These are phyloP conservation scores for Lepidurus apus DNA, from an alignment of 1,140 invertebrate species.

Conservation along the genomic window DNA sequence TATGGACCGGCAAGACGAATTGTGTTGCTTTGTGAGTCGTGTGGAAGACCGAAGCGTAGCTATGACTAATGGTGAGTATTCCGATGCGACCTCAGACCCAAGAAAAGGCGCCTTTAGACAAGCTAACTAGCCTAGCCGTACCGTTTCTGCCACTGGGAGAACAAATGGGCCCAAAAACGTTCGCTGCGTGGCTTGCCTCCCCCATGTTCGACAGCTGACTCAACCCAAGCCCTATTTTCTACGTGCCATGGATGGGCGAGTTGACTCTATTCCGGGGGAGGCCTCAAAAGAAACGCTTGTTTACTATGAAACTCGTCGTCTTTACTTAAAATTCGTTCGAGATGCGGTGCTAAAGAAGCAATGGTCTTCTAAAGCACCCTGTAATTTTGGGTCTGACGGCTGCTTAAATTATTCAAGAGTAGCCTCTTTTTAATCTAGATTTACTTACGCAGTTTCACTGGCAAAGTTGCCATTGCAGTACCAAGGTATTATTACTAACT, in stretches of 20 bases:
- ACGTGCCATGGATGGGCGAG: too few species aligned
- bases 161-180: too few species aligned
- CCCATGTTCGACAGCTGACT: too few species aligned
- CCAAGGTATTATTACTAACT: background rate
- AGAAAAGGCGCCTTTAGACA: too few species aligned
- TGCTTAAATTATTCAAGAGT: background rate
- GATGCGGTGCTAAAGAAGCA: background rate
- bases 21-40: constrained; percentile 92
- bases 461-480: background rate
- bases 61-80: constrained; percentile 79
- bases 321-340: too few species aligned
- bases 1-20: constrained; percentile 88
- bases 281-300: too few species aligned
- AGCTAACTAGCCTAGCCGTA: too few species aligned
- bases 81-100: background rate
- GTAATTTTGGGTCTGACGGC: background rate
- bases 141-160: too few species aligned
- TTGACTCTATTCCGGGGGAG: too few species aligned
- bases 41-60: constrained; percentile 92
- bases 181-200: too few species aligned
- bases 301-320: too few species aligned
- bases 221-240: too few species aligned
- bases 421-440: background rate
- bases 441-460: background rate
- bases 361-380: background rate